Evolutionary conservation across 2,113 vertebrate species (phyloP), one percentile per base, ranked within the genome.

Genomic region (Asarcornis scutulata): DNA sequence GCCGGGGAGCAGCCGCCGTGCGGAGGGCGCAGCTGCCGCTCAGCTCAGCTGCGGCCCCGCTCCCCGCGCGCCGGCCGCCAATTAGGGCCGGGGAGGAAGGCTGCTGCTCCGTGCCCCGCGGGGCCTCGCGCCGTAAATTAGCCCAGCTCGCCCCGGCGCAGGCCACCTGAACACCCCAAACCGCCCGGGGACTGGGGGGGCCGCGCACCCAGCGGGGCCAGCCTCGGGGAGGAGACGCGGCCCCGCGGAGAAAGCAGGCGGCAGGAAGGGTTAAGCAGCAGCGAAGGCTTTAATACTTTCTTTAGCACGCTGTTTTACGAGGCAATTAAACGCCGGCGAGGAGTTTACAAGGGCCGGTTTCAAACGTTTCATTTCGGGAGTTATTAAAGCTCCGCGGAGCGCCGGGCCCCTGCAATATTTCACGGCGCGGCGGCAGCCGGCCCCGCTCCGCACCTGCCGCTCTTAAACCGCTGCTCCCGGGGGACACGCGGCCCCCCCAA

Each of bases 371-470:
- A 69, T 91, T 81, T 75, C 7, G 13, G 69, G 83, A 84, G 64
- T 83, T 92, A 66, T 82, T 64, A 67, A 75, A 83, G 86, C 32
- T 21, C 94, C 84, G 83, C 93, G 91, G 84, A 62, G 87, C 36
- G 67, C 56, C 74, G 74, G 72, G 73, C 86, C 84, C 64, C 48
- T 44, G 22, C 48, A 16, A 25, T 13, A 20, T 91, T 95, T 89
- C 83, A 91, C 40, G 4, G 74, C 26, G 11, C 14, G 3, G 66
- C 62, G 18, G 46, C 69, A 83, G 64, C 38, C 18, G 2, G 15
- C 44, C 71, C 83, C 26, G 38, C 82, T 69, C 60, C 26, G 53
- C 96, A 95, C 88, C 93, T 95, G 93, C 74, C 66, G 64, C 95
- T 93, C 89, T 69, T 81, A 82, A 94, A 94, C 22, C 4, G 11